Evolutionary conservation across 2,113 vertebrate species (phyloP), one percentile per base, ranked within the genome.

Genomic region (Podarcis muralis): DNA sequence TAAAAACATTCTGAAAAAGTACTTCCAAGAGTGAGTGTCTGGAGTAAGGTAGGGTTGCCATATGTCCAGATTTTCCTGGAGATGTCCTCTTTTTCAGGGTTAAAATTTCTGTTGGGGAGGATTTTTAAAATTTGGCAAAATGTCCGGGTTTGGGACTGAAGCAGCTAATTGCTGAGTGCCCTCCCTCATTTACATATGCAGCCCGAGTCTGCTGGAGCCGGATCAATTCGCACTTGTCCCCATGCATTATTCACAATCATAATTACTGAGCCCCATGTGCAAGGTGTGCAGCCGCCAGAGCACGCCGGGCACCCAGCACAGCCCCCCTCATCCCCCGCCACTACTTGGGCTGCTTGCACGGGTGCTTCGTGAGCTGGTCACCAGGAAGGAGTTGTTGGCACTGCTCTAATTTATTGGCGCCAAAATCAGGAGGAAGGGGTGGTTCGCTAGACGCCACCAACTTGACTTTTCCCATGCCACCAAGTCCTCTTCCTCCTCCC

Each of bases 231-330:
- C 95, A 96, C 95, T 96, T 94, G 94, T 96, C 96, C 95, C 95
- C 95, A 97, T 97, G 98, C 98, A 98, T 99, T 98, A 99, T 98
- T 99, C 98, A 98, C 98, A 95, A 97, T 97, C 98, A 97, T 98
- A 99, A 99, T 99, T 98, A 98, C 98, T 94, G 96, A 97, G 97
- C 97, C 98, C 98, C 98, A 98, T 98, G 98, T 98, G 98, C 98
- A 97, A 97, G 97, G 97, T 97, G 92, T 97, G 95, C 97, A 95
- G 96, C 97, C 97, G 95, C 13, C 12, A 74, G 2, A 18, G 15
- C 71, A 30, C 1, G 97, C 95, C 93, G 94, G 92, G 90, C 94
- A 84, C 90, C 27, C 87, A 76, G 82, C 92, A 37, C 91, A 87
- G 91, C 94, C 92, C 93, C 93, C 90, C 95, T 90, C 94, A 86